These are phyloP conservation scores for Panonychus citri DNA, from an alignment of 1,140 invertebrate species.

Conservation along the genomic window DNA sequence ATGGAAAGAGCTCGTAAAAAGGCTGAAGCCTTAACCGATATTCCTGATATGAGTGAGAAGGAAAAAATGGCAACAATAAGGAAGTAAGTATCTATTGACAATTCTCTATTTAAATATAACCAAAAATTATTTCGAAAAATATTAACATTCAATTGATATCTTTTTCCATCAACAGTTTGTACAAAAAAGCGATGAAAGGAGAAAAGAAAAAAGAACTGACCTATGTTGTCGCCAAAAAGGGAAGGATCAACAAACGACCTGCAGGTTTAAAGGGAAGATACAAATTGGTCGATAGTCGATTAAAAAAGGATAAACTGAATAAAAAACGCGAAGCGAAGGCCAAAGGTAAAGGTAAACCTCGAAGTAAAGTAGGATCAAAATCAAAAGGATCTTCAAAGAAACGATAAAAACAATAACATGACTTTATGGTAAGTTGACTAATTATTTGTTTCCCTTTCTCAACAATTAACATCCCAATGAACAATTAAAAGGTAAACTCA, in stretches of 20 bases:
- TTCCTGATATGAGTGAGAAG: slow-evolving; percentile 57
- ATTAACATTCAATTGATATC: not conserved
- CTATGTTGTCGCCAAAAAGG: slow-evolving; percentile 85
- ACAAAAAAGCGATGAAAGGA: slow-evolving; percentile 48
- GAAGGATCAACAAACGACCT: slow-evolving; percentile 48
- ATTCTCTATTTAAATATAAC: not conserved
- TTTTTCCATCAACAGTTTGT: slow-evolving; percentile 37
- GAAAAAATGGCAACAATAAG: slow-evolving; percentile 81
- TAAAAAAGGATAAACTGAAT: slow-evolving; percentile 66
- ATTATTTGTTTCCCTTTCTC: too few relatives aligned
- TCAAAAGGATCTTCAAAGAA: too few relatives aligned
- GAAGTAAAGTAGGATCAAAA: too few relatives aligned
- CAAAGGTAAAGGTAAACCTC: too few relatives aligned
- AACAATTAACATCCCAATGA: too few relatives aligned
- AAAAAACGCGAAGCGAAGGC: not conserved
- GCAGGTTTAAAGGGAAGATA: slow-evolving; percentile 70
- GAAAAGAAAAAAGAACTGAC: slow-evolving; percentile 64
- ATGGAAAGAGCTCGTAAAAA: slow-evolving; percentile 88
- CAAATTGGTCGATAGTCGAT: slow-evolving; percentile 75
- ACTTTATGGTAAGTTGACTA: too few relatives aligned
- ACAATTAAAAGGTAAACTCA: too few relatives aligned
- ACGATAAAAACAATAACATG: too few relatives aligned
- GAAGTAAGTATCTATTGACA: slow-evolving; percentile 34
- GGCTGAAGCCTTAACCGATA: slow-evolving; percentile 71
- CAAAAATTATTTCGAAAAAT: not conserved